Base-by-base conservation (phyloP, 2,113 vertebrate species). In the Panurus biarmicus region DNA sequence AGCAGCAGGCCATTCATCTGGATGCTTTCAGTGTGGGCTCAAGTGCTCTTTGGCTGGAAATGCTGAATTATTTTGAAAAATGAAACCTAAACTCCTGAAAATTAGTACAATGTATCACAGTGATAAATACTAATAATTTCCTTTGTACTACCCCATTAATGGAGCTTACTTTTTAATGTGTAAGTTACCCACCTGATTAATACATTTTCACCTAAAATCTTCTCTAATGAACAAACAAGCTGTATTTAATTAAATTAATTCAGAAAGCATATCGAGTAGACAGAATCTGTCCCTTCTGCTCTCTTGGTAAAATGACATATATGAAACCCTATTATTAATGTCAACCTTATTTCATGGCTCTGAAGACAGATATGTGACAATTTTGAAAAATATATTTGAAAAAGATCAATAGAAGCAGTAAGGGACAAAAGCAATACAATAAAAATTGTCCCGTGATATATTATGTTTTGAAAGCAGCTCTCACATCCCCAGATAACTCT, bases 71-170 rank as follows among this genome's bases (percentile, higher is more conserved):
- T 89, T 92, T 50, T 79, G 53, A 95, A 93, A 80, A 93, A 82
- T 85, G 40, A 85, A 94, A 66, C 65, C 75, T 85, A 82, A 85
- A 21, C 54, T 61, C 64, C 25, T 65, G 50, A 66, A 44, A 67
- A 96, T 93, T 83, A 97, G 78, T 71, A 87, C 72, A 89, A 87
- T 90, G 86, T 89, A 95, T 97, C 95, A 95, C 38, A 53, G 69
- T 88, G 93, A 96, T 94, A 97, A 96, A 96, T 73, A 78, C 72
- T 89, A 95, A 97, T 93, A 87, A 93, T 80, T 97, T 91, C 56
- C 36, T 75, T 84, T 94, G 56, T 82, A 95, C 91, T 94, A 87
- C 40, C 25, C 36, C 58, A 84, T 21, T 90, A 85, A 70, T 10
- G 38, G 74, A 76, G 62, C 40, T 93, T 93, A 78, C 47, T 94